Evolutionary conservation across 2,888 invertebrate species (phyloP).

Genomic region (Rhimphoctona megacephalus): DNA sequence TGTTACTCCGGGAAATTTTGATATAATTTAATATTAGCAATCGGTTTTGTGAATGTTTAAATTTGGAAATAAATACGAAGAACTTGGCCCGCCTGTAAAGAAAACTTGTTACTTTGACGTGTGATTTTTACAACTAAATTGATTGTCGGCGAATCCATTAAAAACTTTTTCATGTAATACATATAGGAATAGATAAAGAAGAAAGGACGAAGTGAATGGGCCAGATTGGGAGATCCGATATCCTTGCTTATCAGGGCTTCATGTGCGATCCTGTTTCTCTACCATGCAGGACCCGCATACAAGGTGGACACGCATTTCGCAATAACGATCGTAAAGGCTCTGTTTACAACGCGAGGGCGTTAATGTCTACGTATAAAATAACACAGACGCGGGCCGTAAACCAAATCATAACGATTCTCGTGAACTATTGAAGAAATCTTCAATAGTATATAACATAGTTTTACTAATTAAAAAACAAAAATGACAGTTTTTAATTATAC

Average conservation of each 20-base stretch:
- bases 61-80: not conserved
- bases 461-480: not conserved
- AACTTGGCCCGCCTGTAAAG: not conserved
- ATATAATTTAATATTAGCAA: not conserved
- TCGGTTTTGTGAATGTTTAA: not conserved
- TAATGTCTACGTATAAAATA: slow-evolving; percentile 41
- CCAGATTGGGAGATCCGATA: slow-evolving; percentile 49
- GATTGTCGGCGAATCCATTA: too few relatives aligned
- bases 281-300: not conserved
- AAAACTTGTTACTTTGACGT: not conserved
- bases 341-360: slow-evolving; percentile 53
- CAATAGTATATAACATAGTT: not conserved
- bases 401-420: not conserved
- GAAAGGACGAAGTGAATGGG: slow-evolving; percentile 10
- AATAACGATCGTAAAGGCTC: slow-evolving; percentile 56
- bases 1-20: not conserved
- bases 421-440: not conserved
- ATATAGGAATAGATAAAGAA: not conserved
- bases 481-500: not conserved
- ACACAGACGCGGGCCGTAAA: not conserved
- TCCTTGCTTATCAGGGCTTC: slow-evolving; percentile 61
- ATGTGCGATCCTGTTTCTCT: slow-evolving; percentile 33
- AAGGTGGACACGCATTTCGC: slow-evolving; percentile 40
- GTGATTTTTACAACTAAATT: too few relatives aligned
- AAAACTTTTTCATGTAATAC: not conserved